Percentiles rank a stretch among this genome's conserved stretches.
Conservation (phyloP, 2,888 invertebrate species). For the Pseudanteris insignis region DNA sequence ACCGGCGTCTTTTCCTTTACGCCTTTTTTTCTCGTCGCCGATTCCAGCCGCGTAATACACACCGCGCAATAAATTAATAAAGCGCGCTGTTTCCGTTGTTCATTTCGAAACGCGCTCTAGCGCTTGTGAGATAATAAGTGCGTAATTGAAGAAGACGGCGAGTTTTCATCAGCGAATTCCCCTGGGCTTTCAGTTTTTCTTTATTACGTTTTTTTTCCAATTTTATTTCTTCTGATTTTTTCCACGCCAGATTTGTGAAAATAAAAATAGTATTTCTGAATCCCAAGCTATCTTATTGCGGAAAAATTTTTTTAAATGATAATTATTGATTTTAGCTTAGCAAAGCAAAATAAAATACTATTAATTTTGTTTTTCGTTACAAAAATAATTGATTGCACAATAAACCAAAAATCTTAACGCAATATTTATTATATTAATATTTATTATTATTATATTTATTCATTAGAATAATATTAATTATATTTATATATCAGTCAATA, state of each 20-base stretch:
- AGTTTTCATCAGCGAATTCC: constrained; percentile 36
- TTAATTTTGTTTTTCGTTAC: too few relatives aligned
- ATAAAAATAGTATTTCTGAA: too few relatives aligned
- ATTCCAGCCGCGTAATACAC: constrained; percentile 55
- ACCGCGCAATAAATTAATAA: constrained; percentile 63
- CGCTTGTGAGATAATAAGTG: constrained; percentile 53
- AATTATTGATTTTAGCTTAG: too few relatives aligned
- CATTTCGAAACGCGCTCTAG: constrained; percentile 49
- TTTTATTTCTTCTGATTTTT: not conserved
- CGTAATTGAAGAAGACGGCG: constrained; percentile 58
- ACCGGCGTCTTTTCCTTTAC: constrained; percentile 41
- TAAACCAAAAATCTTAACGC: too few relatives aligned
- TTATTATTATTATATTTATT: too few relatives aligned
- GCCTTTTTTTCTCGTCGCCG: constrained; percentile 31
- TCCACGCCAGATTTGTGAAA: not conserved
- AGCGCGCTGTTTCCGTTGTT: constrained; percentile 55
- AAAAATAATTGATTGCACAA: too few relatives aligned
- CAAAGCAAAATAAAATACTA: too few relatives aligned
- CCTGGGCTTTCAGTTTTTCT: constrained; percentile 19
- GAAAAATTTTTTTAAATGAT: too few relatives aligned
- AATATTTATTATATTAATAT: too few relatives aligned
- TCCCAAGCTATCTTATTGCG: too few relatives aligned
- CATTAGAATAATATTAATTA: too few relatives aligned
- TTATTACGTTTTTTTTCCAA: constrained; percentile 11
- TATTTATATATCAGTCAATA: too few relatives aligned